Evolutionary conservation across 1,140 invertebrate species (phyloP).

Genomic region (Camponotus vicinus): DNA sequence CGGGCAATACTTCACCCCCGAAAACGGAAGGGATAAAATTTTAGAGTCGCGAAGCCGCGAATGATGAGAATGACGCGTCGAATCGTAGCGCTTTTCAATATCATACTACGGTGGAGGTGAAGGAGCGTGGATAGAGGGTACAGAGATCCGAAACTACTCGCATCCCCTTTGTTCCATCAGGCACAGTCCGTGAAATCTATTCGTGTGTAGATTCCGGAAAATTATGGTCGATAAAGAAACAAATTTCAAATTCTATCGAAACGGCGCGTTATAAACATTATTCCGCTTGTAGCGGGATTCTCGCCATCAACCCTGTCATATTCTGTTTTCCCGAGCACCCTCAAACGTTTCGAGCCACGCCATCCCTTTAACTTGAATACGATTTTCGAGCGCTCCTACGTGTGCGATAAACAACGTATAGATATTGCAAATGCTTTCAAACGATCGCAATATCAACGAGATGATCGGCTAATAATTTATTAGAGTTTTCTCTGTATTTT

Average conservation of each 20-base stretch:
- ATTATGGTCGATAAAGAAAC: conserved; percentile 86
- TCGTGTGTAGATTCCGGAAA: conserved; percentile 83
- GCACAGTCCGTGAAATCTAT: conserved; percentile 77
- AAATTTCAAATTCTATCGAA: conserved; percentile 83
- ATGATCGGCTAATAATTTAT: conserved; percentile 40
- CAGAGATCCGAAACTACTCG: conserved; percentile 57
- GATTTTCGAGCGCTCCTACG: conserved; percentile 77
- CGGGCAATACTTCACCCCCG: conserved; percentile 54
- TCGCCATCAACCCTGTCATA: conserved; percentile 46
- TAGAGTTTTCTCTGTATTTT: background rate
- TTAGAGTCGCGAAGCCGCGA: conserved; percentile 78
- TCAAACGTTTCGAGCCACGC: conserved; percentile 68
- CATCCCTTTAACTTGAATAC: conserved; percentile 74
- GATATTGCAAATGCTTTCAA: conserved; percentile 72
- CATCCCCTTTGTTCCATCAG: conserved; percentile 44
- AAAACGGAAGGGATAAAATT: conserved; percentile 81
- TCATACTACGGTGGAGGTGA: conserved; percentile 55
- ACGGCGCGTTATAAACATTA: conserved; percentile 82
- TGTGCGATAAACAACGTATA: conserved; percentile 80
- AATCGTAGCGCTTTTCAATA: conserved; percentile 77
- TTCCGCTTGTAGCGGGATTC: conserved; percentile 80
- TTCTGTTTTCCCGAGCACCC: conserved; percentile 65
- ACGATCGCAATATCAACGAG: conserved; percentile 70
- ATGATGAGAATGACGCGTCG: conserved; percentile 63
- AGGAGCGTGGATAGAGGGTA: conserved; percentile 16